Evolutionary conservation across 2,888 invertebrate species (phyloP), one percentile per base, ranked within the genome.

Genomic region (Melinaea menophilus): DNA sequence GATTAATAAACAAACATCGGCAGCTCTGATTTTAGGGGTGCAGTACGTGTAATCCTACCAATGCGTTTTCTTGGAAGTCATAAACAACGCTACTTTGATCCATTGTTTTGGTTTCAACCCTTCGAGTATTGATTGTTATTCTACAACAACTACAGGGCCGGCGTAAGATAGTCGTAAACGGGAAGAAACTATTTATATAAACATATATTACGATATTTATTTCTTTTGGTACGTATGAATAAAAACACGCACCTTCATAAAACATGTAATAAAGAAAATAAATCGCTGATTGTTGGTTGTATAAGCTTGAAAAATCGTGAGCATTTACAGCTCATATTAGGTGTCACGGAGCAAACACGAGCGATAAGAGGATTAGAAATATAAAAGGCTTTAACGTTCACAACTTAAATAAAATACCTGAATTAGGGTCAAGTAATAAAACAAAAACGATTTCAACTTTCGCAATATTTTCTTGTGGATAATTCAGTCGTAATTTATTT

Each of bases 1-100:
- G 66, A 65, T 71, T 71, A 71, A 72, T 69, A 73, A 75, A 72
- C 70, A 72, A 68, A 68, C 62, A 63, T 57, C 35, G 55, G 54
- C 56, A 62, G 55, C 54, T 59, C 56, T 57, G 61, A 63, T 62
- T 55, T 60, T 65, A 63, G 63, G 63, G 65, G 57, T 59, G 61
- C 55, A 54, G 61, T 65, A 63, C 61, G 54, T 33, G 56, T 59
- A 63, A 61, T 55, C 7, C 5, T 34, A 55, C 51, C 51, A 56
- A 56, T 48, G 51, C 47, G 56, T 51, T 61, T 67, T 61, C 61
- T 37, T 57, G 22, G 61, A 61, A 59, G 56, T 47, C 33, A 55
- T 61, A 55, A 51, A 51, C 51, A 51, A 31, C 5, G 5, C 48
- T n/a, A 48, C 51, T 51, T 51, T 51, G 31, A 51, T 31, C 51